Percentiles rank a stretch among this genome's conserved stretches.
Conservation (phyloP, 2,797 vertebrate species). For the Lepus townsendii region DNA sequence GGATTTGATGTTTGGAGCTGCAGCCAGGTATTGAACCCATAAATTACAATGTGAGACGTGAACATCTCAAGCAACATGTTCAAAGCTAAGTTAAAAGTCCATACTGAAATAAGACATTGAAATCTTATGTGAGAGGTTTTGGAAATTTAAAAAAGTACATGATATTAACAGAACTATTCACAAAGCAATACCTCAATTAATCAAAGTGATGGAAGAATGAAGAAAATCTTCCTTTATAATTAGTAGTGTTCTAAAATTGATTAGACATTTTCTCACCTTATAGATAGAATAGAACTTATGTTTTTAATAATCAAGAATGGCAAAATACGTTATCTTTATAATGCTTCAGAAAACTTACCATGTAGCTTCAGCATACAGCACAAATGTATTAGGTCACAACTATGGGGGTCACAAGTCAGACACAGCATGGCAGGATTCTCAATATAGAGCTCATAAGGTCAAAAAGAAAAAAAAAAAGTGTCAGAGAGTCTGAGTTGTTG, state of each 20-base stretch:
- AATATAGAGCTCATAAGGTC: background rate
- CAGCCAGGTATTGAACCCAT: no score
- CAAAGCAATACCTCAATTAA: background rate
- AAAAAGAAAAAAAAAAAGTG: background rate
- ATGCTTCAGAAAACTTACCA: background rate
- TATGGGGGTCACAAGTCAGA: background rate
- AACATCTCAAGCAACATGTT: no score
- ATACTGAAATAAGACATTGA: no score
- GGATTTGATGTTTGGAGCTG: no score
- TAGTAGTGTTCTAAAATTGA: background rate
- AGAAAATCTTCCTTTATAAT: constrained; percentile 7
- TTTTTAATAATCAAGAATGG: background rate
- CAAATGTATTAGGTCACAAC: background rate
- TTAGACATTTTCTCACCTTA: background rate
- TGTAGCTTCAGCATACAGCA: background rate
- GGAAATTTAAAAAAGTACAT: background rate
- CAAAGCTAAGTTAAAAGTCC: no score
- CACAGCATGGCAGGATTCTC: background rate
- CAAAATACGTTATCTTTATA: constrained; percentile 2
- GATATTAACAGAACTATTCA: constrained; percentile 15
- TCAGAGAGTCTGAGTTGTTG: background rate
- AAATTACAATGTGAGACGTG: no score
- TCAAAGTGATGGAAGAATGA: constrained; percentile 25
- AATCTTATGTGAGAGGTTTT: background rate
- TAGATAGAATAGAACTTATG: background rate